These are phyloP conservation scores for Scolopax mira DNA, from an alignment of 2,113 vertebrate species.

Conservation along the genomic window DNA sequence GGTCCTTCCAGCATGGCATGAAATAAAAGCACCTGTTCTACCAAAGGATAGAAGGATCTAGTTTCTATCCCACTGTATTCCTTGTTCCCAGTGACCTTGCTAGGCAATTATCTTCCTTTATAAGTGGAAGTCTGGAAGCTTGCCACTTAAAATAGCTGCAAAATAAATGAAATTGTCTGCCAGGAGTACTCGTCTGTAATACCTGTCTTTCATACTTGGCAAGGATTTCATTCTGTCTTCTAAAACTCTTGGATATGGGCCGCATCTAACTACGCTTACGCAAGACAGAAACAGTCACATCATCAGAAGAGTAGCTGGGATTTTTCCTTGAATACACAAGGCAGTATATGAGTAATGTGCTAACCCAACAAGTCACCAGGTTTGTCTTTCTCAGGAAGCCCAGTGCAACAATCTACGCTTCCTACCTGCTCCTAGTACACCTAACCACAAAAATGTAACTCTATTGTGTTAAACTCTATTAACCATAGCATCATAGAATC, in stretches of 20 bases:
- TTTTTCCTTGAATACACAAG: slow-evolving; percentile 18
- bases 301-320: not conserved
- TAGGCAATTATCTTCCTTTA: not conserved
- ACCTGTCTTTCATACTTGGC: slow-evolving; percentile 2
- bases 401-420: not conserved
- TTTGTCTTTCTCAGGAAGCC: not conserved
- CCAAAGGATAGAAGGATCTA: not conserved
- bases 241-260: not conserved
- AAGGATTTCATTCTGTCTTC: not conserved
- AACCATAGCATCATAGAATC: not conserved
- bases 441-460: not conserved
- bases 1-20: not conserved
- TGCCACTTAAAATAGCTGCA: slow-evolving; percentile 10
- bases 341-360: not conserved
- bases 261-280: not conserved
- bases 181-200: not conserved
- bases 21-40: not conserved
- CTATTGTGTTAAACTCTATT: not conserved
- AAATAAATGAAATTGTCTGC: not conserved
- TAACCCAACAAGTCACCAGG: not conserved
- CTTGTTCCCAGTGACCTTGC: not conserved
- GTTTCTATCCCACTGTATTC: not conserved
- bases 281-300: not conserved
- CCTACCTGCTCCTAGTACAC: not conserved
- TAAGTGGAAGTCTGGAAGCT: not conserved